These are phyloP conservation scores for Leucoma salicis DNA, from an alignment of 2,888 invertebrate genomes.

Conservation along the genomic window DNA sequence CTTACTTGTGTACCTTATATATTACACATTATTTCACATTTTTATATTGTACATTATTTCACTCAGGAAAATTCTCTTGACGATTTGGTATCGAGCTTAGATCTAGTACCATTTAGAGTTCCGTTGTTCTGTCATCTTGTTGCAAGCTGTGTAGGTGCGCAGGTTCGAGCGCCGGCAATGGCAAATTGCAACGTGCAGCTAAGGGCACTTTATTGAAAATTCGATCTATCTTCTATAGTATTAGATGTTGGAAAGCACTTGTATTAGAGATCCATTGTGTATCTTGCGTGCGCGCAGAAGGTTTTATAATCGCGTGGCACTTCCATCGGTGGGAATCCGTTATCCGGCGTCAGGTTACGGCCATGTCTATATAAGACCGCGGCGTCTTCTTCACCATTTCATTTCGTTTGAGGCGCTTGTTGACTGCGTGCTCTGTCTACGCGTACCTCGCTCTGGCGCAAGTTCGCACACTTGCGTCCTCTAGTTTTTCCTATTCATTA, in stretches of 20 bases:
- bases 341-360: conserved; percentile 82
- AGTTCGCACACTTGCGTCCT: conserved; percentile 45
- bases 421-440: conserved; percentile 57
- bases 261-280: conserved; percentile 42
- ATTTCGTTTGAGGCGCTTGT: conserved; percentile 77
- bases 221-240: conserved; percentile 74
- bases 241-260: conserved; percentile 57
- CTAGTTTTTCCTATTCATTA: conserved; percentile 43
- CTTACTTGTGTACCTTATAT: no score
- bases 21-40: no score
- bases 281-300: conserved; percentile 50
- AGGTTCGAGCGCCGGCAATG: conserved; percentile 55
- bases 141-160: conserved; percentile 34
- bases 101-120: conserved; percentile 56
- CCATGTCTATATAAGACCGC: conserved; percentile 80
- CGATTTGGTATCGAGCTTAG: conserved; percentile 24
- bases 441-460: conserved; percentile 47
- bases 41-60: no score
- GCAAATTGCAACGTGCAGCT: conserved; percentile 76
- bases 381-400: conserved; percentile 81
- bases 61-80: conserved; percentile 16
- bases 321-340: conserved; percentile 64
- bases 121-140: conserved; percentile 61
- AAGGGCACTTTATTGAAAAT: conserved; percentile 78
- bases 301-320: conserved; percentile 52